Evolutionary conservation across 1,140 invertebrate species (phyloP).

Genomic region (Acromyrmex echinatior): DNA sequence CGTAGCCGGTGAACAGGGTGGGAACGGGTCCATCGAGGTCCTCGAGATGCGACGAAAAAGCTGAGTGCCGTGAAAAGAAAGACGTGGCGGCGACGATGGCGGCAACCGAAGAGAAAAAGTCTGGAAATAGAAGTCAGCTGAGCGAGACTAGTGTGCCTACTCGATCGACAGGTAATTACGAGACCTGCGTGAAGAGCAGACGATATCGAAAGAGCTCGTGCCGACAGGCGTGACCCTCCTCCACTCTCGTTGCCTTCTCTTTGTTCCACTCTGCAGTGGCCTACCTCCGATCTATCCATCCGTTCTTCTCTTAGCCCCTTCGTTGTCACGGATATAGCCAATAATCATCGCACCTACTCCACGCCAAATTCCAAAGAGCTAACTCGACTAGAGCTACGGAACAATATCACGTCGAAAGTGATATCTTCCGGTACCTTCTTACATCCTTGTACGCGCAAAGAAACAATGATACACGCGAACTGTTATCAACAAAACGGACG

Average conservation of each 20-base stretch:
- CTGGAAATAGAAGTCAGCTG: constrained; percentile 66
- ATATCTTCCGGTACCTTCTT: constrained; percentile 55
- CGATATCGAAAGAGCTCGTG: constrained; percentile 83
- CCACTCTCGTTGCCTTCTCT: constrained; percentile 64
- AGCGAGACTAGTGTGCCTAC: constrained; percentile 64
- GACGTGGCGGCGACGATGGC: constrained; percentile 49
- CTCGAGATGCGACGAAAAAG: constrained; percentile 68
- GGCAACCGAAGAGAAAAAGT: constrained; percentile 34
- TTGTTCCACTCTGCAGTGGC: constrained; percentile 57
- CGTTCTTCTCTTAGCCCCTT: constrained; percentile 13
- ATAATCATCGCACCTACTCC: constrained; percentile 79
- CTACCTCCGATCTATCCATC: constrained; percentile 1
- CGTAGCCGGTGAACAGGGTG: constrained; percentile 72
- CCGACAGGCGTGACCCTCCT: constrained; percentile 83
- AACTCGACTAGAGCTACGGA: constrained; percentile 27
- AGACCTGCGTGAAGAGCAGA: constrained; percentile 83
- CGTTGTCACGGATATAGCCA: constrained; percentile 69
- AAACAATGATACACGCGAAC: neutral
- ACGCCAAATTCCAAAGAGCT: constrained; percentile 76
- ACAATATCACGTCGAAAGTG: neutral
- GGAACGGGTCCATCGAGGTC: constrained; percentile 61
- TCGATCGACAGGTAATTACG: constrained; percentile 83
- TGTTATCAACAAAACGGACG: constrained; percentile 30
- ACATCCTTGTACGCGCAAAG: neutral
- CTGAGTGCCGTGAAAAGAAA: constrained; percentile 59